These are phyloP conservation scores for Pristionchus fissidentatus DNA, from an alignment of 2,888 invertebrate genomes.

Conservation along the genomic window DNA sequence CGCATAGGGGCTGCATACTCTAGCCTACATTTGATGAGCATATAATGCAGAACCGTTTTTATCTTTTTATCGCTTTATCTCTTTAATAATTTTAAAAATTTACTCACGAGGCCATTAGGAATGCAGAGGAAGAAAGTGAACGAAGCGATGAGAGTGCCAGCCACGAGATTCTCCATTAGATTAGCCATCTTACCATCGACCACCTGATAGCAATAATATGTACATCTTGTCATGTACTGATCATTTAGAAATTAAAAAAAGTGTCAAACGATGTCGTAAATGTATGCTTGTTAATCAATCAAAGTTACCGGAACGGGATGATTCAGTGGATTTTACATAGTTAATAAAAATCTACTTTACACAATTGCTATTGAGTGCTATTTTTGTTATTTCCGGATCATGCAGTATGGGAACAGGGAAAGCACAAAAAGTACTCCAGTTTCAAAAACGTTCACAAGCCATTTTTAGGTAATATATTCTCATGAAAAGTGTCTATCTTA, in stretches of 20 bases:
- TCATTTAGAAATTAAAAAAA: neutral
- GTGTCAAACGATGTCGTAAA: neutral
- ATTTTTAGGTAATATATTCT: neutral
- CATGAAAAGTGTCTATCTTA: neutral
- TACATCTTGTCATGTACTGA: neutral
- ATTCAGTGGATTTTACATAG: no score
- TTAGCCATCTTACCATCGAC: neutral
- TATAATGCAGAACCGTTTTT: no score
- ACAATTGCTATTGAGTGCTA: no score
- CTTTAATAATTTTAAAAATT: neutral
- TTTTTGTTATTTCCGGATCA: no score
- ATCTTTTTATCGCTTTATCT: neutral
- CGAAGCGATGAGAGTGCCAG: neutral
- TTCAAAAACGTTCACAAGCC: neutral
- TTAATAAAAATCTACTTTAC: no score
- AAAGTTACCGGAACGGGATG: no score
- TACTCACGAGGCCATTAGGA: constrained; percentile 13
- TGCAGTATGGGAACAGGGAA: neutral
- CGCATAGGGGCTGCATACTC: no score
- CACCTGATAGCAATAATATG: neutral
- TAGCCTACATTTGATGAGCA: no score
- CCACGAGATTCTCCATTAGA: constrained; percentile 7
- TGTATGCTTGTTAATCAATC: no score
- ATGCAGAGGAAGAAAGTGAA: neutral
- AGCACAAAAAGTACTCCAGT: neutral